Base-by-base conservation (phyloP, 2,113 vertebrate species). In the Paradoxurus hermaphroditus region DNA sequence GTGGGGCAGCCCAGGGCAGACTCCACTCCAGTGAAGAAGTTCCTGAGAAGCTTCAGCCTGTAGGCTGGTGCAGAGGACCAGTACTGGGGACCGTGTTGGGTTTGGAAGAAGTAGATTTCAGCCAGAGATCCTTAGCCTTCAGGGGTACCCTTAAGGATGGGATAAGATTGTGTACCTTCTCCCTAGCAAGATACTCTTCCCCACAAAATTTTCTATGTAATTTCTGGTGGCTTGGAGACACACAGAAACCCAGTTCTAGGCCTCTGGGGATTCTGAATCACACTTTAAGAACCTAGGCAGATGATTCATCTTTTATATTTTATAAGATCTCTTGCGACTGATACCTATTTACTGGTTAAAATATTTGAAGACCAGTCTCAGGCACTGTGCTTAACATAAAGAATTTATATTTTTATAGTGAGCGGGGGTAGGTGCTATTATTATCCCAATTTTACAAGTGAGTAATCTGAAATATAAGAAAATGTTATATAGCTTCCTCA, bases 391-490 rank as follows among this genome's bases (percentile, higher is more conserved):
- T 78, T 86, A 82, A 83, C 27, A 78, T 16, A 11, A 0, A 65
- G 39, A 65, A n/a, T 67, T 95, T 86, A n/a, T 49, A 63, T 75
- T 84, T 95, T 91, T 65, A 78, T 3, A 92, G 36, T 63, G 46
- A 73, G 5, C 27, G 44, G 34, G n/a, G 31, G 34, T 65, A 77
- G 65, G 25, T 83, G 29, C 31, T 77, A 18, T 87, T 46, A 77
- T 31, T 75, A 79, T 39, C 34, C 63, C 67, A 83, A 91, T 65
- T 92, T 85, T 84, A 36, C 67, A 79, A 96, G 56, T 23, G 9
- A 86, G 62, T 78, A 89, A 21, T 78, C 34, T n/a, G 14, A 88
- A 93, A 95, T 41, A 49, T 62, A 51, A 31, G 41, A 77, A 67
- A 90, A 86, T 91, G 23, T 86, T 93, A 83, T 4, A 18, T 56